Evolutionary conservation across 2,797 vertebrate genomes (phyloP).

Genomic region (Parambassis ranga): DNA sequence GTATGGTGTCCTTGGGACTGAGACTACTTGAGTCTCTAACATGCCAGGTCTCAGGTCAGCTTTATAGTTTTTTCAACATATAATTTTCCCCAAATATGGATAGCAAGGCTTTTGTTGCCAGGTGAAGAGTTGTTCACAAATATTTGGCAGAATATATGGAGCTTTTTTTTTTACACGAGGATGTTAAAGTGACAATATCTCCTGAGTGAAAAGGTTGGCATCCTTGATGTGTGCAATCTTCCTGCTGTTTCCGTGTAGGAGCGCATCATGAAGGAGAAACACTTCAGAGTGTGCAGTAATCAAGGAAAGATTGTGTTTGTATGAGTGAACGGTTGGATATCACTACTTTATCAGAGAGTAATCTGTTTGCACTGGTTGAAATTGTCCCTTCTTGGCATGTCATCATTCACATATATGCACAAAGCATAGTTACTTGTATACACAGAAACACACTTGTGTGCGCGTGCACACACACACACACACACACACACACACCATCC

Average conservation of each 20-base stretch:
- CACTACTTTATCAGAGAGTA: constrained; percentile 69
- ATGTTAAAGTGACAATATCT: neutral
- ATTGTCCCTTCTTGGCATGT: constrained; percentile 66
- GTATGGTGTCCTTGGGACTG: too few species aligned
- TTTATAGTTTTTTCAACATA: too few species aligned
- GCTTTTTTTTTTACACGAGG: neutral
- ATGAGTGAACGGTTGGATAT: constrained; percentile 52
- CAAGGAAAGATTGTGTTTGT: constrained; percentile 65
- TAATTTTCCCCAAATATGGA: too few species aligned
- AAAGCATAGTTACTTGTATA: constrained; percentile 25
- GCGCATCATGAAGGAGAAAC: constrained; percentile 28
- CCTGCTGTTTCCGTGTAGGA: constrained; percentile 45
- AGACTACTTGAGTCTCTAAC: too few species aligned
- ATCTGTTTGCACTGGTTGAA: constrained; percentile 67
- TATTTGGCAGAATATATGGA: too few species aligned
- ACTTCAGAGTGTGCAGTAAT: constrained; percentile 42
- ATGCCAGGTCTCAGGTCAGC: too few species aligned
- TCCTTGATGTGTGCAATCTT: neutral
- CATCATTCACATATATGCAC: constrained; percentile 65
- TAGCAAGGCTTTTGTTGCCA: too few species aligned
- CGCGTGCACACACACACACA: constrained; percentile 5
- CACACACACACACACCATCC: constrained; percentile 33
- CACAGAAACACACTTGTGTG: neutral
- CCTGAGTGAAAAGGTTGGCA: constrained; percentile 1
- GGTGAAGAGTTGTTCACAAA: too few species aligned